Conservation (phyloP, 2,888 invertebrate genomes). For the Drosophila falleni region DNA sequence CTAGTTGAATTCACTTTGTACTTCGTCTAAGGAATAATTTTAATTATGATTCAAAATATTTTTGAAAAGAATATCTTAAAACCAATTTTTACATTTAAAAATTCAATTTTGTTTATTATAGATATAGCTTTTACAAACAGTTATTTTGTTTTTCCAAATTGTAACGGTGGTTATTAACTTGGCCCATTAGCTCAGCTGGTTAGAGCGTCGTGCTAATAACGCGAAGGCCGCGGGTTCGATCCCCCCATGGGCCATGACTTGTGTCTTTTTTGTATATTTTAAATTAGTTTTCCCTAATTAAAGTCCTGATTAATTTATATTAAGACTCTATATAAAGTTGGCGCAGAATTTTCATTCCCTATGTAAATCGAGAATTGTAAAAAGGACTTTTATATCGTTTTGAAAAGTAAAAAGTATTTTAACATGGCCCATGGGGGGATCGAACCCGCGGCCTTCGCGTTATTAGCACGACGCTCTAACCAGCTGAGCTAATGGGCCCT, state of each 20-base stretch:
- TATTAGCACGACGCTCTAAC: constrained; percentile 86
- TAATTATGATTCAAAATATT: neutral
- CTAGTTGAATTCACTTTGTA: neutral
- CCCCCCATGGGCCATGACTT: constrained; percentile 84
- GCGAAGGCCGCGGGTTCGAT: constrained; percentile 86
- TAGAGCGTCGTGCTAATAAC: constrained; percentile 86
- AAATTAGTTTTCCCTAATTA: neutral
- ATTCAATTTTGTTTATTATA: neutral
- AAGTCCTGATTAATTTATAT: no score
- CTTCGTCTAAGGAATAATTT: no score
- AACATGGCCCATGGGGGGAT: constrained; percentile 81
- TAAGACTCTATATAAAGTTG: no score
- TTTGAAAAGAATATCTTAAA: no score
- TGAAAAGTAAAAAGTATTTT: neutral
- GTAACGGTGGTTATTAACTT: neutral
- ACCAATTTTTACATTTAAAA: no score
- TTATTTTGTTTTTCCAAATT: neutral
- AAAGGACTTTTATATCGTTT: no score
- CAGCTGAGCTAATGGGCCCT: constrained; percentile 86
- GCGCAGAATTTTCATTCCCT: no score
- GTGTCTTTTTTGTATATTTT: neutral
- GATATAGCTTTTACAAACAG: neutral
- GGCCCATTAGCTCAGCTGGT: constrained; percentile 86
- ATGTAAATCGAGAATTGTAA: no score
- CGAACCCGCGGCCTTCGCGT: constrained; percentile 85